These are phyloP conservation scores for Azorinus chamasolen DNA, from an alignment of 2,888 invertebrate species.

Conservation along the genomic window DNA sequence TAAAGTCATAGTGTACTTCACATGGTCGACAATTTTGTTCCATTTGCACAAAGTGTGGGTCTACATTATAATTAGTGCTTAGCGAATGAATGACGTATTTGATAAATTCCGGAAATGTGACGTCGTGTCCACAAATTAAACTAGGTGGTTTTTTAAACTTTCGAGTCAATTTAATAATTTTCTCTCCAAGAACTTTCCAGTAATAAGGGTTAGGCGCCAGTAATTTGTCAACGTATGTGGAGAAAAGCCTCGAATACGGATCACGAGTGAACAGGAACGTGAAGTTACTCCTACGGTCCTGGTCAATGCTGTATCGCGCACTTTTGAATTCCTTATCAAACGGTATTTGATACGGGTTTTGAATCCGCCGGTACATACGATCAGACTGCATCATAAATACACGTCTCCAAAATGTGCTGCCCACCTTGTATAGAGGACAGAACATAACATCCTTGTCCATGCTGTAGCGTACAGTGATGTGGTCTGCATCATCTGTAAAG, in stretches of 20 bases:
- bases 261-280: slow-evolving; percentile 71
- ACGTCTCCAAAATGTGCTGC: slow-evolving; percentile 51
- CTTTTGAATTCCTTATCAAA: slow-evolving; percentile 41
- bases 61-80: slow-evolving; percentile 41
- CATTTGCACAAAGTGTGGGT: slow-evolving; percentile 69
- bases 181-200: slow-evolving; percentile 64
- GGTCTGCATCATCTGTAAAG: too few relatives aligned
- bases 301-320: slow-evolving; percentile 1
- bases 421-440: slow-evolving; percentile 49
- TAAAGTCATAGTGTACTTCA: slow-evolving; percentile 63
- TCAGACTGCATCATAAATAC: slow-evolving; percentile 47
- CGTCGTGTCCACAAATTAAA: slow-evolving; percentile 68
- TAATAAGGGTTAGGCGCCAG: slow-evolving; percentile 72
- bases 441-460: slow-evolving; percentile 11
- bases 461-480: slow-evolving; percentile 17
- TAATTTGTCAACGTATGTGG: slow-evolving; percentile 75
- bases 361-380: slow-evolving; percentile 10
- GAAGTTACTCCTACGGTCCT: slow-evolving; percentile 7
- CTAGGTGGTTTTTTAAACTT: slow-evolving; percentile 11
- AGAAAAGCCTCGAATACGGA: slow-evolving; percentile 69
- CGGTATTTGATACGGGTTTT: slow-evolving; percentile 37
- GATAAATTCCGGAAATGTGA: slow-evolving; percentile 72
- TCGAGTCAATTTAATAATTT: slow-evolving; percentile 43
- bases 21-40: slow-evolving; percentile 69
- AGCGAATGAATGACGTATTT: slow-evolving; percentile 65